Evolutionary conservation across 1,140 invertebrate genomes (phyloP), one percentile per base, ranked within the genome.

Genomic region (Gonatopus flavifemur): DNA sequence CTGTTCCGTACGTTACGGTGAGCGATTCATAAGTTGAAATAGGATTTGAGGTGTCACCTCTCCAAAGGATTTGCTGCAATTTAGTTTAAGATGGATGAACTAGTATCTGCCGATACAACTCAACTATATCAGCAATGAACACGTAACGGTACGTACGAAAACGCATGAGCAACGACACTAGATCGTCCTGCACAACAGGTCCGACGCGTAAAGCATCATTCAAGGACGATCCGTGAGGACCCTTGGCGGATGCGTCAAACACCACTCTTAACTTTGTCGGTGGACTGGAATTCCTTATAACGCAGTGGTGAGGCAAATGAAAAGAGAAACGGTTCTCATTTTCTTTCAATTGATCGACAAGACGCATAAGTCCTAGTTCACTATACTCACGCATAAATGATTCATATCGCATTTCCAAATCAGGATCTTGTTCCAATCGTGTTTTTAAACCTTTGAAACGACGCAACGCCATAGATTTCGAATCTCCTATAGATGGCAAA

Each of bases 101-200:
- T n/a, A 41, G 32, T 16, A 74, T 60, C 39, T 69, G 62, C 12
- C 68, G 43, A 57, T 71, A 74, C 69, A 76, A 76, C 48, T 77
- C 72, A 13, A 46, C 41, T n/a, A 78, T 67, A 46, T 77, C 76
- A 2, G 64, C 67, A 12, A 59, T 62, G 20, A 72, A 47, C 3
- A 66, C 71, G 35, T 57, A 52, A 20, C 37, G 16, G 50, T 66
- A 46, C n/a, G 16, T 53, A 24, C 69, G 21, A 49, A 70, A 74
- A 13, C 47, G 35, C 7, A 66, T 10, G 3, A 47, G 12, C 8
- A 47, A 9, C 20, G 9, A 13, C 12, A 13, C 3, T 9, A 46
- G 9, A 12, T 21, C 15, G 3, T n/a, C n/a, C n/a, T n/a, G n/a
- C n/a, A n/a, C n/a, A n/a, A n/a, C n/a, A n/a, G n/a, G n/a, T n/a